Base-by-base conservation (phyloP, 1,140 invertebrate genomes). In the Delia radicum region DNA sequence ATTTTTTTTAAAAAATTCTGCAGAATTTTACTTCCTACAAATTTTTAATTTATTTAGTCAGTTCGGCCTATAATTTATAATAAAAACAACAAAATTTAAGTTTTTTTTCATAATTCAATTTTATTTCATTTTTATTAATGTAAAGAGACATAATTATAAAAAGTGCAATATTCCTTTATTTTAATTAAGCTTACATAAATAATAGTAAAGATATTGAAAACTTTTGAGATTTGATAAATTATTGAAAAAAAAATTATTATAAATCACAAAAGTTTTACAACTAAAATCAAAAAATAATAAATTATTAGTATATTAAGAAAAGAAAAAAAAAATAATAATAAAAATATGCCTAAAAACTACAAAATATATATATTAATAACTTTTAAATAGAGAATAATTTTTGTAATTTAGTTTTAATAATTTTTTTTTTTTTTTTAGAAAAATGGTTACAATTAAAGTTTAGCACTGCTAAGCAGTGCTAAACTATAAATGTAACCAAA, bases 201-300 rank as follows among this genome's bases (percentile, higher is more conserved):
- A 55, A 55, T 55, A 55, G 48, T 18, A 55, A 21, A 8, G 18
- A 10, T 55, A 21, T 24, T 55, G 37, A 65, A 37, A 37, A 18
- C 65, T 8, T 24, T 31, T 69, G 65, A 21, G 29, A 69, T 33
- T 33, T 69, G n/a, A 69, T 69, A 69, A 33, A 65, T 65, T 69
- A n/a, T 69, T 69, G 65, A 69, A 31, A 69, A 33, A 69, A 33
- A 69, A 69, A 21, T 69, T 33, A 21, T 67, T 69, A 69, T 37
- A 69, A 69, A 69, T 69, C 65, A 21, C 65, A 69, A 69, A 24
- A 27, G 29, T 33, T 69, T 69, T 69, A 21, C 29, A 69, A 24
- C 13, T 69, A 31, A n/a, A 65, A 6, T 26, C 8, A 63, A 63
- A 13, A 63, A 13, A 12, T 3, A 63, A 63, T 65, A 65, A 65